Conservation (phyloP, 2,888 invertebrate genomes). For the Eupithecia dodoneata region DNA sequence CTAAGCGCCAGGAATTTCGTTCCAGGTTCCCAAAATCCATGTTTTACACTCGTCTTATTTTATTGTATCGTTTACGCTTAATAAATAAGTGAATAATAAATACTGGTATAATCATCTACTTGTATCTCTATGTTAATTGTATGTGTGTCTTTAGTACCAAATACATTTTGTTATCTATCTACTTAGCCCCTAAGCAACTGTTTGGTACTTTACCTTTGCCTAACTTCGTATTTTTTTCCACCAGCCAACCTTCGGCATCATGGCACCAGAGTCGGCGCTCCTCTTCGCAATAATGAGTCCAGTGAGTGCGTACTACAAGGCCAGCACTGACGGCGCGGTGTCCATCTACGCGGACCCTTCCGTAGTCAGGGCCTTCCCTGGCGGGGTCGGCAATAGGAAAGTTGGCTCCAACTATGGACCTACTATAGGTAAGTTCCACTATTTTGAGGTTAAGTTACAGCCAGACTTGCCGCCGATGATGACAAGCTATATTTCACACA, state of each 20-base stretch:
- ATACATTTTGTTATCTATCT: too few relatives aligned
- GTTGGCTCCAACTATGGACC: slow-evolving; percentile 97
- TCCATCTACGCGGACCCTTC: slow-evolving; percentile 96
- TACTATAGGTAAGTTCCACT: slow-evolving; percentile 85
- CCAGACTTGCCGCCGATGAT: neutral
- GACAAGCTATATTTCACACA: neutral
- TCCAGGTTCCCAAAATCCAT: neutral
- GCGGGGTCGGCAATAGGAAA: slow-evolving; percentile 97
- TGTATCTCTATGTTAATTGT: too few relatives aligned
- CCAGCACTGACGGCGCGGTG: slow-evolving; percentile 87
- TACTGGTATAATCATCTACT: too few relatives aligned
- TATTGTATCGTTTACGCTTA: too few relatives aligned
- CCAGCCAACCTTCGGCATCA: slow-evolving; percentile 96
- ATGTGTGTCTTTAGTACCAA: too few relatives aligned
- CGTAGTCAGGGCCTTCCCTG: slow-evolving; percentile 94
- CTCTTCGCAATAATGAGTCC: slow-evolving; percentile 96
- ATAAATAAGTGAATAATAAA: too few relatives aligned
- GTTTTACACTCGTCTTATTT: neutral
- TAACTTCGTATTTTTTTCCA: slow-evolving; percentile 5
- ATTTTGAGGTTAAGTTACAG: neutral
- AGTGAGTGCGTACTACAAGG: slow-evolving; percentile 95
- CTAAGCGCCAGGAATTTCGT: neutral
- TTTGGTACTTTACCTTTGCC: neutral
- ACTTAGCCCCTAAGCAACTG: too few relatives aligned
- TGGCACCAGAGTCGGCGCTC: slow-evolving; percentile 93